Evolutionary conservation across 2,888 invertebrate genomes (phyloP).

Genomic region (Euzophera pinguis): DNA sequence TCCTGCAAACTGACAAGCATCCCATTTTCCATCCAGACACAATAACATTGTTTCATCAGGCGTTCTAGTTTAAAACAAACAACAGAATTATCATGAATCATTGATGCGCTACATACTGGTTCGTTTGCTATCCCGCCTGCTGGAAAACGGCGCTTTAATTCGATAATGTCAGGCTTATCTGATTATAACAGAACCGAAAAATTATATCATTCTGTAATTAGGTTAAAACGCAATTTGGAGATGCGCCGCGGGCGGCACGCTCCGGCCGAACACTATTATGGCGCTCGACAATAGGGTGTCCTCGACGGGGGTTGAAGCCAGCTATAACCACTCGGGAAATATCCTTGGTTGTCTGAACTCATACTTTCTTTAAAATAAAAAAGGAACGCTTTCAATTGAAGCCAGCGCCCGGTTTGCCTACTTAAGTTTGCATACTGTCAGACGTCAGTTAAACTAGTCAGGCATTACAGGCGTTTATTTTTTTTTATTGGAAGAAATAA

Average conservation of each 20-base stretch:
- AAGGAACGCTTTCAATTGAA: neutral
- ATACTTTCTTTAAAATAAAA: neutral
- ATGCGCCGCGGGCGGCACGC: conserved; percentile 69
- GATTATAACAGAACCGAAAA: conserved; percentile 76
- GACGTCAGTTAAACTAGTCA: no score
- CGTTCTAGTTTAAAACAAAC: conserved; percentile 18
- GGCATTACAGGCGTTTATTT: no score
- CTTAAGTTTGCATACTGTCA: no score
- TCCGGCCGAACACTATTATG: conserved; percentile 48
- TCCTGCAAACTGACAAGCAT: no score
- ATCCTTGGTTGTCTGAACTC: neutral
- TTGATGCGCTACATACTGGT: conserved; percentile 31
- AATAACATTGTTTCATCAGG: conserved; percentile 11
- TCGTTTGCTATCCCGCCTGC: conserved; percentile 51
- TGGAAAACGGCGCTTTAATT: conserved; percentile 63
- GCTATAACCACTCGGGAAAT: neutral
- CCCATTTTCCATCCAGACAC: neutral
- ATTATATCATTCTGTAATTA: conserved; percentile 76
- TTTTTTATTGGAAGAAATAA: no score
- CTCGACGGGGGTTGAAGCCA: neutral
- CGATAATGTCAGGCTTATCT: conserved; percentile 71
- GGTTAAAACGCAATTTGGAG: conserved; percentile 79
- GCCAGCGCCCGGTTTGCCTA: neutral
- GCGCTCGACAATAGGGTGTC: conserved; percentile 31
- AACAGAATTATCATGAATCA: conserved; percentile 36